phyloP scores from a whole-genome alignment of 2,888 invertebrate genomes.

The Melanotus villosus region DNA sequence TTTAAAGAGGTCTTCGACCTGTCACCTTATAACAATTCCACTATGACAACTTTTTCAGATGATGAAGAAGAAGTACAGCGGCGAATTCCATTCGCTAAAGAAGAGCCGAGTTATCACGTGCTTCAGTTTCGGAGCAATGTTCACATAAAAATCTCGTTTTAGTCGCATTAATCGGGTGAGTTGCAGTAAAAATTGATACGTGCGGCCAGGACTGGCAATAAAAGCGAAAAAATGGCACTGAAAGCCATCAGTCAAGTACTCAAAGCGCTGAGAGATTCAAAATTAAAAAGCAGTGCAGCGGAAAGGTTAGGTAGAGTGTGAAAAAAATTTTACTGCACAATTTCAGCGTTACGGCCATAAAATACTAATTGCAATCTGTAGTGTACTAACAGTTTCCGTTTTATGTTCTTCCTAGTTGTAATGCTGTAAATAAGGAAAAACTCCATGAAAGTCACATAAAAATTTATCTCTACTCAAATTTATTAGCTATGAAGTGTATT shows the following conservation, averaged over 20 bases:
- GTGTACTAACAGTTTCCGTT: conserved; percentile 18
- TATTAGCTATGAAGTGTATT: neutral
- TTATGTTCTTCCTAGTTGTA: conserved; percentile 14
- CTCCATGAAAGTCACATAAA: neutral
- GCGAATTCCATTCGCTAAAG: conserved; percentile 44
- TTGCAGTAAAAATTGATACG: conserved; percentile 57
- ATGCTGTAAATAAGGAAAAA: neutral
- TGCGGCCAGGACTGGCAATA: conserved; percentile 55
- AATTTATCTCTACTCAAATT: neutral
- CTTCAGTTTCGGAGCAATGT: conserved; percentile 59
- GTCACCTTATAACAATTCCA: conserved; percentile 51
- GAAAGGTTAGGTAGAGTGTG: neutral
- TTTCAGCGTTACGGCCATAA: conserved; percentile 12
- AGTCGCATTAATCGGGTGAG: conserved; percentile 56
- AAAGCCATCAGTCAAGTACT: conserved; percentile 39
- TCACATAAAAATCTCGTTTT: conserved; percentile 60
- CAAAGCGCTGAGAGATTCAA: conserved; percentile 7
- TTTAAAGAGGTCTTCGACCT: conserved; percentile 50
- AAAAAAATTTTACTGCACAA: conserved; percentile 16
- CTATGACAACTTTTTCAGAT: conserved; percentile 52
- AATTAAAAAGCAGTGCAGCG: conserved; percentile 19
- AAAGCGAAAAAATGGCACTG: conserved; percentile 55
- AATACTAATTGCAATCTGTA: conserved; percentile 24
- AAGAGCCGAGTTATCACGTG: conserved; percentile 55
- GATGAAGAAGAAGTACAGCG: conserved; percentile 48